Base-by-base conservation (phyloP, 2,113 vertebrate species). In the Tyrannus savana region DNA sequence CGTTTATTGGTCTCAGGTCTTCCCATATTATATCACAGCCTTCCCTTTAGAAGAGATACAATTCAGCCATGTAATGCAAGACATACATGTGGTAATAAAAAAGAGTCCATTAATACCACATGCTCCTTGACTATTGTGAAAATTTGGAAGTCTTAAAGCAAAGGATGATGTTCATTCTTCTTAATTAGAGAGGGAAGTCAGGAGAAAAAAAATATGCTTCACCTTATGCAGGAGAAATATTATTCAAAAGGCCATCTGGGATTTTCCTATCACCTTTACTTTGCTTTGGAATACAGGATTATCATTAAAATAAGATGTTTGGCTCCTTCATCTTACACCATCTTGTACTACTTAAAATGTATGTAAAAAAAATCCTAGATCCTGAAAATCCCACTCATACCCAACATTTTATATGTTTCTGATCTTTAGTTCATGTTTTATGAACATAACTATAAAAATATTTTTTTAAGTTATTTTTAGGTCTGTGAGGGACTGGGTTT, bases 231-330 rank as follows among this genome's bases (percentile, higher is more conserved):
- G 76, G 30, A 71, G 24, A 93, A 92, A 81, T 87, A 80, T 31
- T 90, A 87, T 82, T 92, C 50, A 72, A 88, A 95, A 94, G 79
- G 71, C 68, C 63, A 22, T 80, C n/a, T 89, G 68, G 30, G 33
- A 66, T 79, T 47, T 95, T 96, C 79, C 52, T 73, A 27, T 89
- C 74, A 72, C 82, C 74, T 30, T 80, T 56, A 12, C 69, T 90
- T 91, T 81, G 15, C 68, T 87, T 95, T 89, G 62, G 41, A 92
- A 85, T 84, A 89, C 67, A 94, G 66, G 9, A 14, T 68, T 82
- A 91, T 92, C 95, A 97, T 96, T 91, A 88, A 55, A 84, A 69
- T 80, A 96, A 94, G 55, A 93, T 86, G 93, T 93, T 95, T 91
- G 77, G 60, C 91, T 95, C 42, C 95, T 92, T 91, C 63, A 46